These are phyloP conservation scores for Monopis laevigella DNA, from an alignment of 2,888 invertebrate species.

Conservation along the genomic window DNA sequence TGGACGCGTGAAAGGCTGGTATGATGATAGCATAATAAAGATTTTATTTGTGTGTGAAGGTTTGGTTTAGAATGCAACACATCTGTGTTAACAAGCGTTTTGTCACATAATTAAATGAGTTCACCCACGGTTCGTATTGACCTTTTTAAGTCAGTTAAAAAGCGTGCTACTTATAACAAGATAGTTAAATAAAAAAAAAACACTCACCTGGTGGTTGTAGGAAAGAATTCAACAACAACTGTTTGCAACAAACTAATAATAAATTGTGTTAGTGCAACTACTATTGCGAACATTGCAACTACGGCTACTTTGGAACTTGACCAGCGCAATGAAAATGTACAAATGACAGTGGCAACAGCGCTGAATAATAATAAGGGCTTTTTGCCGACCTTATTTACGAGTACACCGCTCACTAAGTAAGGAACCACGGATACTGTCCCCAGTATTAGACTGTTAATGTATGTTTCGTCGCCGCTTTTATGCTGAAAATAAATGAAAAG, in stretches of 20 bases:
- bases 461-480: conserved; percentile 39
- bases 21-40: no score
- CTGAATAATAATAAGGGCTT: conserved; percentile 28
- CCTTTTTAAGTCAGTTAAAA: no score
- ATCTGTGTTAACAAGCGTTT: no score
- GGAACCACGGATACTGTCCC: conserved; percentile 34
- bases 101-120: no score
- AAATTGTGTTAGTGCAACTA: conserved; percentile 29
- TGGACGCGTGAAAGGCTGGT: no score
- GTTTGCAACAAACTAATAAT: conserved; percentile 36
- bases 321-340: conserved; percentile 22
- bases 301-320: conserved; percentile 30
- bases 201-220: conserved; percentile 36
- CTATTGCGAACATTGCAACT: conserved; percentile 32
- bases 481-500: conserved; percentile 30
- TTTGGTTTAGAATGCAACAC: no score
- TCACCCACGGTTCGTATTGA: no score
- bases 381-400: conserved; percentile 42
- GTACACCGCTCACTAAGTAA: conserved; percentile 30
- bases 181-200: background rate
- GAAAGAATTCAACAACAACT: conserved; percentile 35
- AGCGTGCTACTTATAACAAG: no score
- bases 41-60: no score
- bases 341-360: conserved; percentile 21
- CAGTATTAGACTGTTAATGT: conserved; percentile 43